Percentiles rank a stretch among this genome's conserved stretches.
Evolutionary conservation across 2,113 vertebrate species (phyloP).

Genomic region (Microcebus ravelobensis): DNA sequence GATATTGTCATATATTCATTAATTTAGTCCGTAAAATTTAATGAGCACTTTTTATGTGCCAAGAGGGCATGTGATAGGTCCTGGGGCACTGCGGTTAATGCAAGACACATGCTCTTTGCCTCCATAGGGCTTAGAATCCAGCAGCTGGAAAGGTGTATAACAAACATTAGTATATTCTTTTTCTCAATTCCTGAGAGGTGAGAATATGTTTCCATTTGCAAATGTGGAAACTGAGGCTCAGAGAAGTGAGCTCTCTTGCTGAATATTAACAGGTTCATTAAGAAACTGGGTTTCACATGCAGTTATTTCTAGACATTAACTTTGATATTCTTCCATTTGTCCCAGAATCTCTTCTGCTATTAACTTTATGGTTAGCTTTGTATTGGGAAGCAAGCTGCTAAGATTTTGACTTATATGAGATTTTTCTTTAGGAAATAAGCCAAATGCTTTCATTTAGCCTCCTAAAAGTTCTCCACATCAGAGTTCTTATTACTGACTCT

Average conservation of each 20-base stretch:
- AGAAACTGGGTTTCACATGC: background rate
- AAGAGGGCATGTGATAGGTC: background rate
- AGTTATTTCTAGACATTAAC: conserved; percentile 33
- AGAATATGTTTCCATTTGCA: background rate
- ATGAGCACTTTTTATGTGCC: background rate
- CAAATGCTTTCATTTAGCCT: background rate
- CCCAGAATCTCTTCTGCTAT: background rate
- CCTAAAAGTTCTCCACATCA: background rate
- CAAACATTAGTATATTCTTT: background rate
- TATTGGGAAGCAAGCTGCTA: conserved; percentile 6
- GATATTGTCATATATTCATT: background rate
- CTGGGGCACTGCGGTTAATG: background rate
- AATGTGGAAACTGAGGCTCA: background rate
- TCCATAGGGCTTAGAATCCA: background rate
- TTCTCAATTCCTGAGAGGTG: background rate
- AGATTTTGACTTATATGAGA: conserved; percentile 38
- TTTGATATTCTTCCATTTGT: conserved; percentile 28
- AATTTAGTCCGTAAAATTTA: background rate
- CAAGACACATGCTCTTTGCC: background rate
- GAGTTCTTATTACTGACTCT: background rate
- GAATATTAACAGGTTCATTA: background rate
- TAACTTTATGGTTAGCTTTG: conserved; percentile 10
- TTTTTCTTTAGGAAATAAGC: conserved; percentile 35
- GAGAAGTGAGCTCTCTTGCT: background rate
- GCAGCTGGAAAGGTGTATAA: background rate